Percentiles rank a stretch among this genome's conserved stretches.
Evolutionary conservation across 1,140 invertebrate genomes (phyloP).

Genomic region (Coelopa frigida): DNA sequence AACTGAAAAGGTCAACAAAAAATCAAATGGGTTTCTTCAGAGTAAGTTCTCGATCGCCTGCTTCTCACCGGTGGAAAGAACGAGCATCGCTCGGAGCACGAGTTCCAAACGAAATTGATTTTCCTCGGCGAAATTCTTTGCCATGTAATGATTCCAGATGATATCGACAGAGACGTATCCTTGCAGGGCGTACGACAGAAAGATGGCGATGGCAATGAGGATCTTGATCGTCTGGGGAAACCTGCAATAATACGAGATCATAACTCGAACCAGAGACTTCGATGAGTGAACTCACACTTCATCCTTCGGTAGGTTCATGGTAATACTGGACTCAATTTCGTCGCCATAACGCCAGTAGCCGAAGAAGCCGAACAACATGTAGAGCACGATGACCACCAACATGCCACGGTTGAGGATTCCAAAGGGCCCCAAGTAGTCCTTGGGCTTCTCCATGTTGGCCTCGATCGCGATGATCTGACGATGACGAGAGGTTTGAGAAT

Average conservation of each 20-base stretch:
- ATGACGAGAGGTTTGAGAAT: constrained; percentile 35
- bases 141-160: constrained; percentile 56
- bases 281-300: constrained; percentile 49
- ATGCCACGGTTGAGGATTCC: constrained; percentile 75
- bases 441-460: constrained; percentile 76
- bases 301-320: constrained; percentile 59
- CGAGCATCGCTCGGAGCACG: constrained; percentile 1
- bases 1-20: not conserved
- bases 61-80: constrained; percentile 3
- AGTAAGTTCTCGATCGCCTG: not conserved
- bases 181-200: constrained; percentile 82
- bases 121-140: not conserved
- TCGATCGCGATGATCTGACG: constrained; percentile 77
- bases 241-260: too few relatives aligned
- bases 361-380: constrained; percentile 71
- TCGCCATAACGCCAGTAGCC: constrained; percentile 75
- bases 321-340: constrained; percentile 57
- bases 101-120: constrained; percentile 2
- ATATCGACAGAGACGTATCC: constrained; percentile 85
- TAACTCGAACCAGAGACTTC: too few relatives aligned
- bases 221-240: constrained; percentile 66
- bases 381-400: constrained; percentile 63
- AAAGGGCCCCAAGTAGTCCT: constrained; percentile 59
- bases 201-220: constrained; percentile 77
- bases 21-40: not conserved